Conservation (phyloP, 2,797 vertebrate genomes). For the Hemibagrus guttatus region DNA sequence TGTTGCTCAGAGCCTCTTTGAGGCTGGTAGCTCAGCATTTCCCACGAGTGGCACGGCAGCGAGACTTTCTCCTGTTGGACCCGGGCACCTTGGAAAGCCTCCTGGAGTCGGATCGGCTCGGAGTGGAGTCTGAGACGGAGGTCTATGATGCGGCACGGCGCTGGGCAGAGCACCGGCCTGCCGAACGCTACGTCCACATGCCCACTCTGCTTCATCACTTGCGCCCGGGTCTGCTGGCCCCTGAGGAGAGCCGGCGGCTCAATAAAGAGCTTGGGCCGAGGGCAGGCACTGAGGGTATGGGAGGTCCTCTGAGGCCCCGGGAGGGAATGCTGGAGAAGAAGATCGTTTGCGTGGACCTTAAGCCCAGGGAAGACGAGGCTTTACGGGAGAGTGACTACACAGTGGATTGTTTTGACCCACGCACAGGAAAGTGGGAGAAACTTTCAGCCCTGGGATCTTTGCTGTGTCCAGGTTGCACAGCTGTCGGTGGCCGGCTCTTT, state of each 20-base stretch:
- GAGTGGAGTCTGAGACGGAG: slow-evolving; percentile 78
- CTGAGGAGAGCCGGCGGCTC: slow-evolving; percentile 73
- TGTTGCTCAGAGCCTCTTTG: slow-evolving; percentile 78
- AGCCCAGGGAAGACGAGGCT: slow-evolving; percentile 74
- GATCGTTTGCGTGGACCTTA: slow-evolving; percentile 82
- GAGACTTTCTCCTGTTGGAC: slow-evolving; percentile 81
- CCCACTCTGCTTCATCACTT: slow-evolving; percentile 73
- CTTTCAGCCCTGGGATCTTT: slow-evolving; percentile 76
- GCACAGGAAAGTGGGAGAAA: slow-evolving; percentile 82
- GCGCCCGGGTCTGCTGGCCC: slow-evolving; percentile 76
- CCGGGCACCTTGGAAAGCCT: slow-evolving; percentile 78
- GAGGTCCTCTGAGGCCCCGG: slow-evolving; percentile 75
- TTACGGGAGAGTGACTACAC: slow-evolving; percentile 69
- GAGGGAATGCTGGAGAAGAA: slow-evolving; percentile 86
- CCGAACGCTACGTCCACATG: slow-evolving; percentile 79
- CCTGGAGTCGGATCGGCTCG: slow-evolving; percentile 79
- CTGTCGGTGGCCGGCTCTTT: slow-evolving; percentile 76
- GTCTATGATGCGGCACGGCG: slow-evolving; percentile 79
- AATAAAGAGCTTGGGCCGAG: slow-evolving; percentile 74
- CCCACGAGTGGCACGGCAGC: slow-evolving; percentile 77
- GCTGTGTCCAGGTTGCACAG: slow-evolving; percentile 80
- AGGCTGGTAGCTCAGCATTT: slow-evolving; percentile 82
- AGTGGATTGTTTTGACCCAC: slow-evolving; percentile 81
- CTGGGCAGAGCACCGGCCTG: slow-evolving; percentile 77
- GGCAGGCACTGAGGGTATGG: slow-evolving; percentile 67